Base-by-base conservation (phyloP, 2,888 invertebrate species). In the Glaucopsyche alexis region DNA sequence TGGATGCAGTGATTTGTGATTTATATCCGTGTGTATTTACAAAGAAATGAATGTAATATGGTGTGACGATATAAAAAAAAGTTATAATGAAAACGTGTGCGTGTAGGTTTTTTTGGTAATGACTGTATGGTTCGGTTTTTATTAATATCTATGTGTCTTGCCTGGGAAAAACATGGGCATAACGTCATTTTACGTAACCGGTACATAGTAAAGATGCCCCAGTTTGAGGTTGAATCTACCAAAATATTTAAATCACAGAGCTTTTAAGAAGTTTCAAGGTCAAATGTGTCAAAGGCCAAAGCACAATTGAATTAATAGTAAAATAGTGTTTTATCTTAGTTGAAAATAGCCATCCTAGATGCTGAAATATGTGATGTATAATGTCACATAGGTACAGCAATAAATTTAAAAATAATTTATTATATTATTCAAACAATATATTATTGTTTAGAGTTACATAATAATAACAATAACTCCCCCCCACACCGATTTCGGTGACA, bases 41-140 rank as follows among this genome's bases (percentile, higher is more conserved):
- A 55, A 60, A 38, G 29, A 60, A 60, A 60, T 16, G 1, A 4
- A 50, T 7, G 2, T 9, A 55, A 11, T 52, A 16, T 29, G 7
- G 7, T 52, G n/a, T 16, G 9, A 8, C 16, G 16, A 19, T 29
- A 19, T 29, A 19, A 5, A 60, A 60, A 55, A 19, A 55, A 55
- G 19, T 19, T 13, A 29, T 60, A 60, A 60, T 60, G 60, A 60
- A 60, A 60, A 60, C 60, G 29, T 60, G 52, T 52, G 55, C 55
- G 11, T 19, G 6, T 14, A 60, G 60, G 60, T 60, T 60, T 60
- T 60, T 14, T 38, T 13, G 29, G 29, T 14, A 16, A 60, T 38
- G 0, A 1, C 4, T 16, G 19, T 60, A 11, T 29, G 19, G 19
- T 19, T 29, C 4, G 29, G 1, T 29, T 29, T 29, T n/a, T n/a